These are phyloP conservation scores for Dipodomys spectabilis DNA, from an alignment of 2,113 vertebrate genomes.

Conservation along the genomic window DNA sequence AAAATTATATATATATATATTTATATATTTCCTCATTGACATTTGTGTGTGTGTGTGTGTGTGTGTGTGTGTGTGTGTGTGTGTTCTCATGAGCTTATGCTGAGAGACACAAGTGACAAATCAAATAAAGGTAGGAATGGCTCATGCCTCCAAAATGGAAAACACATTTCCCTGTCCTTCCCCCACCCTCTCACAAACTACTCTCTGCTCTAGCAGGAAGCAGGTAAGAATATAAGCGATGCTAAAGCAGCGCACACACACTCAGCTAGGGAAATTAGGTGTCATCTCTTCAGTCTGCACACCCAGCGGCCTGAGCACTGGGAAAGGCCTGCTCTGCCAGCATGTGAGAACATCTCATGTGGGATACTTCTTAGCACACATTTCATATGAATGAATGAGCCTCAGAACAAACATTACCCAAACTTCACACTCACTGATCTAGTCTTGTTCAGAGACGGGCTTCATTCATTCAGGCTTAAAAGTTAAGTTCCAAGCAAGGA, in stretches of 20 bases:
- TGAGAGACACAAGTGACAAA: neutral
- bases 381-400: neutral
- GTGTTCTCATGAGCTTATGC: neutral
- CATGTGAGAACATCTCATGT: neutral
- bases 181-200: neutral
- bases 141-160: neutral
- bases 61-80: too few species aligned
- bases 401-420: neutral
- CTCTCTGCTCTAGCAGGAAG: neutral
- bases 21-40: too few species aligned
- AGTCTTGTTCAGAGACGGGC: neutral
- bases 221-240: neutral
- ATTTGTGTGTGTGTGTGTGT: too few species aligned
- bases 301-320: neutral
- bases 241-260: neutral
- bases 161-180: too few species aligned
- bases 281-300: neutral
- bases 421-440: neutral
- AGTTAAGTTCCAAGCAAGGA: neutral
- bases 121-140: neutral
- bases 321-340: neutral
- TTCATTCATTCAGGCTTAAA: constrained; percentile 7
- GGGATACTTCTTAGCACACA: neutral
- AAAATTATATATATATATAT: too few species aligned
- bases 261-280: neutral